Percentiles rank a stretch among this genome's conserved stretches.
Evolutionary conservation across 2,797 vertebrate genomes (phyloP).

Genomic region (Microctenopoma steveboyesi): DNA sequence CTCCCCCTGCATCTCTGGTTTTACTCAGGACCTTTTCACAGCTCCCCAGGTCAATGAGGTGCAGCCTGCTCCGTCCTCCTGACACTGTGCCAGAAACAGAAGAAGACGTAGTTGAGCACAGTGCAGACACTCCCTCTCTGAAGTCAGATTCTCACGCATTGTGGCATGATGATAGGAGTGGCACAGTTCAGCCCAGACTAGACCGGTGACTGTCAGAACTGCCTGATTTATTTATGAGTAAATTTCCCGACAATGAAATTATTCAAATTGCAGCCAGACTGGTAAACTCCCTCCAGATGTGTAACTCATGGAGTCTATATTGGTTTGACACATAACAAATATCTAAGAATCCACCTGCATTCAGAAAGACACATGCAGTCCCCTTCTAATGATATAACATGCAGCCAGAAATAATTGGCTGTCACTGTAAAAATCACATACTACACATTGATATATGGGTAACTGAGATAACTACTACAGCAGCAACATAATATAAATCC

Average conservation of each 20-base stretch:
- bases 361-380: constrained; percentile 20
- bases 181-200: constrained; percentile 36
- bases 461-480: constrained; percentile 49
- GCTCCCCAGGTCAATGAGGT: constrained; percentile 97
- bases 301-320: constrained; percentile 33
- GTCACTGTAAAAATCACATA: constrained; percentile 28
- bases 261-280: constrained; percentile 63
- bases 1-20: constrained; percentile 90
- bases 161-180: constrained; percentile 40
- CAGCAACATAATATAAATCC: constrained; percentile 44
- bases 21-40: constrained; percentile 92
- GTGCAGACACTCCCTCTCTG: constrained; percentile 51
- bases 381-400: constrained; percentile 34
- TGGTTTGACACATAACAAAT: constrained; percentile 21
- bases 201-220: constrained; percentile 39
- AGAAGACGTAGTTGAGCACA: constrained; percentile 56
- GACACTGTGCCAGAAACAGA: constrained; percentile 87
- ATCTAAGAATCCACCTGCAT: constrained; percentile 13
- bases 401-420: constrained; percentile 21
- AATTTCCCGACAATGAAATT: constrained; percentile 51
- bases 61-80: constrained; percentile 94
- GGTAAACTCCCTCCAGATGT: constrained; percentile 51
- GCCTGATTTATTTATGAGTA: constrained; percentile 70
- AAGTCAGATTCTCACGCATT: constrained; percentile 42
- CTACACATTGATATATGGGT: constrained; percentile 29